Evolutionary conservation across 2,113 vertebrate genomes (phyloP).

Genomic region (Phalacrocorax brasilianus): DNA sequence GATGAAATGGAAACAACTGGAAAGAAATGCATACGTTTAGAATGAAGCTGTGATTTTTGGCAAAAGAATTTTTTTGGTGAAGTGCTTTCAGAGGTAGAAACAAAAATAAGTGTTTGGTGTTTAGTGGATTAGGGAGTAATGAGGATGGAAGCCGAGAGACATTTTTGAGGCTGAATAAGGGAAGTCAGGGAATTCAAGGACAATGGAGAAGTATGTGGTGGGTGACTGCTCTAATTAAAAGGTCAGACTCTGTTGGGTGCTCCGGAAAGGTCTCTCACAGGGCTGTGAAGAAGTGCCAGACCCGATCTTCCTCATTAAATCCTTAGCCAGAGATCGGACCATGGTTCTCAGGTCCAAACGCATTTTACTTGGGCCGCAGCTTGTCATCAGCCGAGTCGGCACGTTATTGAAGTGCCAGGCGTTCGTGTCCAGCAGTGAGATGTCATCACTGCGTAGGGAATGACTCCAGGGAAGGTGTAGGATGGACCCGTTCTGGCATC

Average conservation of each 20-base stretch:
- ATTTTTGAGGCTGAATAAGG: background rate
- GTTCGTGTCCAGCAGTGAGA: background rate
- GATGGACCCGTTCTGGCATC: background rate
- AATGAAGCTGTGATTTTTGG: background rate
- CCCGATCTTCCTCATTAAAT: background rate
- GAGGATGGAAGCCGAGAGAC: background rate
- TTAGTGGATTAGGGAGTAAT: background rate
- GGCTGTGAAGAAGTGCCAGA: background rate
- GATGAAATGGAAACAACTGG: background rate
- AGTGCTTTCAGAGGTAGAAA: background rate
- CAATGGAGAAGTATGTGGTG: background rate
- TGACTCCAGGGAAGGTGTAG: background rate
- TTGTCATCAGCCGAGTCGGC: background rate
- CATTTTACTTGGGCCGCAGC: background rate
- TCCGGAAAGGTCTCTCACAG: background rate
- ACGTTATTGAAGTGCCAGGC: accelerated
- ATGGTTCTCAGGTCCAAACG: background rate
- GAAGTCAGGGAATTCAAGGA: background rate
- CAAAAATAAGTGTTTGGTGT: background rate
- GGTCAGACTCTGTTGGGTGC: background rate
- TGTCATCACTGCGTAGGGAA: accelerated
- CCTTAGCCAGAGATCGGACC: background rate
- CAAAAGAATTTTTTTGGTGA: background rate
- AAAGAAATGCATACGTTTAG: background rate
- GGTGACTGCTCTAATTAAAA: background rate